Evolutionary conservation across 1,140 invertebrate species (phyloP), one percentile per base, ranked within the genome.

Genomic region (Oscheius sp.): DNA sequence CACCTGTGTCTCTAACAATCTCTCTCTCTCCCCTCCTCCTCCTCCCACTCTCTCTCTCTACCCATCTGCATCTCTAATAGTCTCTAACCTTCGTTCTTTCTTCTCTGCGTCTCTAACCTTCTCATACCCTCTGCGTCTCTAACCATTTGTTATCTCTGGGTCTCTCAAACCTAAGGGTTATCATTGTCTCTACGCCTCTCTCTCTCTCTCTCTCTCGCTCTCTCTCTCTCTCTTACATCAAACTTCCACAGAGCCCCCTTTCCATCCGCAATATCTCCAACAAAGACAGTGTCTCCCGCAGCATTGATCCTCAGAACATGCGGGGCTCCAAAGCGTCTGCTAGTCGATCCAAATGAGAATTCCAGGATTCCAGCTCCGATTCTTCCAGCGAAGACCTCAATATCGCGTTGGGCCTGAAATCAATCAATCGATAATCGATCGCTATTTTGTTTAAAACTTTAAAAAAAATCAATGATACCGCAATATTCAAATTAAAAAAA

Each of bases 211-310:
- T n/a, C n/a, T n/a, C n/a, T n/a, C n/a, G n/a, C n/a, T n/a, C n/a
- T n/a, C n/a, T n/a, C n/a, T n/a, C n/a, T n/a, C n/a, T n/a, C n/a
- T n/a, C 36, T 46, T 34, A 74, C 72, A 49, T 83, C 78, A 31
- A 83, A 77, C 31, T 72, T 55, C 82, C 81, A 84, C 15, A 83
- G 67, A 23, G 77, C 49, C 7, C 81, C 81, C 15, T 76, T 61
- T 31, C 59, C 68, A 10, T 84, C 72, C 2, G 76, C 72, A 58
- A 83, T 83, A 62, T 83, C 81, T 32, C 81, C 81, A 10, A 83
- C 73, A 26, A 58, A 82, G 20, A 83, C 72, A 32, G 38, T 28
- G 29, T 73, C 63, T 32, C 71, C 77, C 29, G 65, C 34, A 0
- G 72, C 52, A 42, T 32, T 69, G 4, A 66, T 74, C 35, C 81